Conservation (phyloP, 2,113 vertebrate genomes). For the Rhinoptilus africanus region DNA sequence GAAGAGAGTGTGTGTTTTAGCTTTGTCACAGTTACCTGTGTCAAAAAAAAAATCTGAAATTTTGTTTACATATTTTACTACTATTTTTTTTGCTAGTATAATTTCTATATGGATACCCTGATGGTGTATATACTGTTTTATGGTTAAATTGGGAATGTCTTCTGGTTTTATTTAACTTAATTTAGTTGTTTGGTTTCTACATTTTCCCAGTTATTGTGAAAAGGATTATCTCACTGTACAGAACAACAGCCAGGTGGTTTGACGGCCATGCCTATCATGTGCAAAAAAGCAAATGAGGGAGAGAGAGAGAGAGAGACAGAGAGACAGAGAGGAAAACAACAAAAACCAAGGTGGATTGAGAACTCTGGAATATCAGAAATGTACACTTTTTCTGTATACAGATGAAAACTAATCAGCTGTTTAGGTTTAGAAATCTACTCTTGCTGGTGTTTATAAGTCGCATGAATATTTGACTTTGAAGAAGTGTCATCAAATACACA, state of each 20-base stretch:
- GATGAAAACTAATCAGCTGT: constrained; percentile 86
- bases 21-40: constrained; percentile 95
- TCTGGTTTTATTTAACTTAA: constrained; percentile 72
- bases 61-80: constrained; percentile 97
- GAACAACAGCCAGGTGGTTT: constrained; percentile 74
- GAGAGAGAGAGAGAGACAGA: neutral
- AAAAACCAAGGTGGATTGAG: constrained; percentile 21
- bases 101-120: constrained; percentile 82
- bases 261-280: constrained; percentile 59
- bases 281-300: constrained; percentile 44
- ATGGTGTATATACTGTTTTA: constrained; percentile 82
- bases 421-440: constrained; percentile 87
- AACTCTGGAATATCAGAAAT: constrained; percentile 72
- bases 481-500: constrained; percentile 78
- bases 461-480: constrained; percentile 89
- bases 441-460: constrained; percentile 87
- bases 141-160: constrained; percentile 66
- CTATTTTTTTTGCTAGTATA: constrained; percentile 86
- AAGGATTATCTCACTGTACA: constrained; percentile 81
- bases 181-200: constrained; percentile 75
- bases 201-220: constrained; percentile 65
- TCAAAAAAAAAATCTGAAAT: constrained; percentile 76
- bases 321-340: constrained; percentile 15
- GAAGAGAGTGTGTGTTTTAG: constrained; percentile 87
- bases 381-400: constrained; percentile 81